Evolutionary conservation across 2,888 invertebrate genomes (phyloP).

Genomic region (Augiades crinisus): DNA sequence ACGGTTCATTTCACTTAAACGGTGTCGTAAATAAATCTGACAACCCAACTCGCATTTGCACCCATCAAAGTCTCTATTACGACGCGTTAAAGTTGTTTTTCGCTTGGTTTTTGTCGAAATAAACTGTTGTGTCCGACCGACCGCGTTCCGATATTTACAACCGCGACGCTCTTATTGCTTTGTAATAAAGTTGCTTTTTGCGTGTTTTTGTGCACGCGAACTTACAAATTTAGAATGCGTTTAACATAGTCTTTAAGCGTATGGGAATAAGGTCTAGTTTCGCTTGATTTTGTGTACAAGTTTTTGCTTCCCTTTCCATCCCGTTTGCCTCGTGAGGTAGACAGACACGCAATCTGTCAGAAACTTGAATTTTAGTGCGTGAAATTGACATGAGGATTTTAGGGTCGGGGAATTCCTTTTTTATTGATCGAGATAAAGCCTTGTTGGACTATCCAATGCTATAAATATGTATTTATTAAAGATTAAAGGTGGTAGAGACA

Average conservation of each 20-base stretch:
- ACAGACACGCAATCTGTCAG: conserved; percentile 23
- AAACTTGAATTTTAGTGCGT: conserved; percentile 22
- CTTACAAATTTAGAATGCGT: not conserved
- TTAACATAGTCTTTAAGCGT: not conserved
- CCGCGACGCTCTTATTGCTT: conserved; percentile 5
- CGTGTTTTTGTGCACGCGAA: not conserved
- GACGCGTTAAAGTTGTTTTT: conserved; percentile 11
- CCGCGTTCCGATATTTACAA: conserved; percentile 11
- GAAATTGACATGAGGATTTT: conserved; percentile 17
- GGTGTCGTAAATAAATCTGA: not conserved
- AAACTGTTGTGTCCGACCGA: not conserved
- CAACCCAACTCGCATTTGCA: conserved; percentile 15
- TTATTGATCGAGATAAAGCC: conserved; percentile 3
- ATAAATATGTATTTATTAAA: no score
- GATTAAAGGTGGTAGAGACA: no score
- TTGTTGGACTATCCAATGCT: not conserved
- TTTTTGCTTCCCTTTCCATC: not conserved
- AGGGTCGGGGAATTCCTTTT: conserved; percentile 9
- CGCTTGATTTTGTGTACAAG: not conserved
- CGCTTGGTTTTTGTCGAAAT: not conserved
- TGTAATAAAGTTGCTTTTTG: conserved; percentile 17
- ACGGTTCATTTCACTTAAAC: not conserved
- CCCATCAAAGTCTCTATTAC: conserved; percentile 17
- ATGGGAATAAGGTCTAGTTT: not conserved
- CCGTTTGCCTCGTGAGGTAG: not conserved